Percentiles rank a stretch among this genome's conserved stretches.
Conservation (phyloP, 2,113 vertebrate species). For the Callionymus lyra region DNA sequence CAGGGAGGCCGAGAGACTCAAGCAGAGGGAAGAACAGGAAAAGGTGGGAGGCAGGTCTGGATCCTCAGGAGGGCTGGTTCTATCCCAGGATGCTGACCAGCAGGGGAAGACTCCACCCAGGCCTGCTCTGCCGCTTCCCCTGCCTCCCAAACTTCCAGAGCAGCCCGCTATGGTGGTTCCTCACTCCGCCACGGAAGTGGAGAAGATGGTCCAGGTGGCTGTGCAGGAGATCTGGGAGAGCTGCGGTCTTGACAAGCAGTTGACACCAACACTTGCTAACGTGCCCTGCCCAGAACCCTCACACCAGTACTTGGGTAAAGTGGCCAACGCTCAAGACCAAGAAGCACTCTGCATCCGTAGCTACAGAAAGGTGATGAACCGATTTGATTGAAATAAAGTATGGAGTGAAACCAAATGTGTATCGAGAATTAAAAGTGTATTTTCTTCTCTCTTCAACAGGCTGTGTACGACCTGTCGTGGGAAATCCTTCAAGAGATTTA, state of each 20-base stretch:
- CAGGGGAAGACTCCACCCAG: slow-evolving; percentile 67
- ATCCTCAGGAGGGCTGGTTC: slow-evolving; percentile 18
- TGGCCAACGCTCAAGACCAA: slow-evolving; percentile 59
- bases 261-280: slow-evolving; percentile 47
- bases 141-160: slow-evolving; percentile 70
- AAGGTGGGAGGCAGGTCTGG: slow-evolving; percentile 24
- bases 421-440: too few relatives aligned
- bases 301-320: slow-evolving; percentile 52
- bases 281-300: slow-evolving; percentile 53
- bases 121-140: slow-evolving; percentile 56
- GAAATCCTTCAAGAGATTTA: slow-evolving; percentile 92
- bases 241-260: slow-evolving; percentile 67
- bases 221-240: slow-evolving; percentile 82
- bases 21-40: slow-evolving; percentile 48
- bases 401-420: too few relatives aligned
- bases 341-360: slow-evolving; percentile 74
- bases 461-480: slow-evolving; percentile 88
- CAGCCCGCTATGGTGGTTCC: slow-evolving; percentile 81
- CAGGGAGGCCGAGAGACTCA: slow-evolving; percentile 71
- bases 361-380: slow-evolving; percentile 77
- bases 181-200: slow-evolving; percentile 76
- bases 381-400: slow-evolving; percentile 4
- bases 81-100: slow-evolving; percentile 30
- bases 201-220: slow-evolving; percentile 77
- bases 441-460: slow-evolving; percentile 57